Percentiles rank a stretch among this genome's conserved stretches.
Evolutionary conservation across 2,888 invertebrate species (phyloP).

Genomic region (Helicoverpa assulta): DNA sequence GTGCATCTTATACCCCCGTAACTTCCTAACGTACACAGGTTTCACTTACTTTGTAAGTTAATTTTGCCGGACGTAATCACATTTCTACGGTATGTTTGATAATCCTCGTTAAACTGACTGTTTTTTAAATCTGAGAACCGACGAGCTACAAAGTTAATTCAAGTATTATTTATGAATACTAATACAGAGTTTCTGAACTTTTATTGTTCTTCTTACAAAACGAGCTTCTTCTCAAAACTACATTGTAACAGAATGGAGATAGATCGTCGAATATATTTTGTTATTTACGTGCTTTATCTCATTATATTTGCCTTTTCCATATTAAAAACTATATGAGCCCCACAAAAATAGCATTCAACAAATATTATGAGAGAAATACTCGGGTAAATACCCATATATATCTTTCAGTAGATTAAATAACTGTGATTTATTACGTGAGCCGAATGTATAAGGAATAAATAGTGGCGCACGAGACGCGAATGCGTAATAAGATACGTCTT

Average conservation of each 20-base stretch:
- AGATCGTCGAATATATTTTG: conserved; percentile 6
- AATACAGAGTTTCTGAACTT: conserved; percentile 37
- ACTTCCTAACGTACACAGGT: conserved; percentile 5
- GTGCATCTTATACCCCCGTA: conserved; percentile 25
- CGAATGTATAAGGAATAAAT: conserved; percentile 80
- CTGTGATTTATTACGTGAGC: conserved; percentile 84
- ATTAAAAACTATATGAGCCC: conserved; percentile 52
- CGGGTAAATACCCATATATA: conserved; percentile 70
- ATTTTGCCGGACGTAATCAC: background rate
- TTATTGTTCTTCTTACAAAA: conserved; percentile 38
- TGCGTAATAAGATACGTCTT: conserved; percentile 71
- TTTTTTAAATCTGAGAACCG: conserved; percentile 27
- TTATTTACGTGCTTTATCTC: conserved; percentile 29
- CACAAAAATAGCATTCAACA: conserved; percentile 59
- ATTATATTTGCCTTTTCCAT: conserved; percentile 32
- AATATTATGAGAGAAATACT: conserved; percentile 62
- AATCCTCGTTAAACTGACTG: conserved; percentile 13
- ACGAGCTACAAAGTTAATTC: conserved; percentile 45
- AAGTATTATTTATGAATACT: conserved; percentile 46
- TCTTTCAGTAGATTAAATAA: conserved; percentile 84
- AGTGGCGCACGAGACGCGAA: conserved; percentile 71
- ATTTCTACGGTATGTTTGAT: background rate
- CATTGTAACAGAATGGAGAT: conserved; percentile 22
- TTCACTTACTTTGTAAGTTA: conserved; percentile 9
- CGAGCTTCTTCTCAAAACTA: conserved; percentile 17